Evolutionary conservation across 1,140 invertebrate genomes (phyloP).

Genomic region (Drosophila yakuba): DNA sequence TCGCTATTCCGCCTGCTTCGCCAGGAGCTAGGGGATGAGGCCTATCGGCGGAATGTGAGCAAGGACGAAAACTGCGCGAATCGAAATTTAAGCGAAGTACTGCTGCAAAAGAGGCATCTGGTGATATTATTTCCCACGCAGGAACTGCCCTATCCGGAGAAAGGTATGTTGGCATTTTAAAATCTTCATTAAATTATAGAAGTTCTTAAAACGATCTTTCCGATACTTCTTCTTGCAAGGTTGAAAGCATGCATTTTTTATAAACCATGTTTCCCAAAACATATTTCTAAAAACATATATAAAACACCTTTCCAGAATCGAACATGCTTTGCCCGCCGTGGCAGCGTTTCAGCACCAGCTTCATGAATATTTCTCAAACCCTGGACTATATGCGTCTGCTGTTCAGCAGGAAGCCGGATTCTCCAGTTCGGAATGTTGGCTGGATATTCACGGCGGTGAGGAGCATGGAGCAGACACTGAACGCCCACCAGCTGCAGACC

Average conservation of each 20-base stretch:
- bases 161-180: constrained; percentile 57
- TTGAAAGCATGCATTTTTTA: too few species aligned
- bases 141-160: constrained; percentile 72
- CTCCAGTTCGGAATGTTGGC: constrained; percentile 67
- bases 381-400: constrained; percentile 77
- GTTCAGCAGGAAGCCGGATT: constrained; percentile 68
- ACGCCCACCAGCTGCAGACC: constrained; percentile 61
- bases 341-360: constrained; percentile 75
- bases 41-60: constrained; percentile 52
- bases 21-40: constrained; percentile 65
- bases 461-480: constrained; percentile 72
- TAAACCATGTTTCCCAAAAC: too few species aligned
- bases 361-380: constrained; percentile 67
- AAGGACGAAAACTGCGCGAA: constrained; percentile 58
- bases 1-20: constrained; percentile 56
- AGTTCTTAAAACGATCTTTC: too few species aligned
- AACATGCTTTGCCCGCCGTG: constrained; percentile 66
- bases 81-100: constrained; percentile 57
- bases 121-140: constrained; percentile 70
- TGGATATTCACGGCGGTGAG: constrained; percentile 72
- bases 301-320: constrained; percentile 52
- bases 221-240: too few species aligned
- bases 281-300: too few species aligned
- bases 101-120: constrained; percentile 31
- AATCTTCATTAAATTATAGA: not conserved